Base-by-base conservation (phyloP, 2,888 invertebrate species). In the Lamellibrachia satsuma region DNA sequence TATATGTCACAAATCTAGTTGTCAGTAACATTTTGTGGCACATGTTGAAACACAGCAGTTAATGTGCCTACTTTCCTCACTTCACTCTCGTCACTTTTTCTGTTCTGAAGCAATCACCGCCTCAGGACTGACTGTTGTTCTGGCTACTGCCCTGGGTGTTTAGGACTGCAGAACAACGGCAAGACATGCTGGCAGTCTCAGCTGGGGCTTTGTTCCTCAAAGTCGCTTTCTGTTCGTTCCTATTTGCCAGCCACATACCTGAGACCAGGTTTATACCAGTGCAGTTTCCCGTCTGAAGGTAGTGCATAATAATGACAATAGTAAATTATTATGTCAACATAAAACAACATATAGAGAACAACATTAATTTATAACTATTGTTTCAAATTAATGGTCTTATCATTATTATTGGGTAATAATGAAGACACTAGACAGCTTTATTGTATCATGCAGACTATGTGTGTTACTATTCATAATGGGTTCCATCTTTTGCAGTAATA, bases 121-220 rank as follows among this genome's bases (percentile, higher is more conserved):
- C 22, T 22, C 1, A 6, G 22, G 75, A 4, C 22, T 75, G 75
- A 75, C 15, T 75, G 75, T 15, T 75, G 75, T 75, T 75, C n/a
- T 75, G 75, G 75, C 22, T 22, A n/a, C 15, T 75, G 75, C 75
- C 75, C 75, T 6, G 15, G 22, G 75, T n/a, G 22, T 75, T 75
- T 75, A 22, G 75, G n/a, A 75, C 75, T 22, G 22, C 0, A 6
- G 22, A 75, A 75, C 75, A 75, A 75, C 75, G 3, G n/a, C 75
- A 22, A 22, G 22, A 75, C 75, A 75, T 22, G 75, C 75, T 75
- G 75, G 15, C n/a, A n/a, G 22, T 75, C 75, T 22, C 75, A 75
- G 75, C 75, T 75, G 75, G 60, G 75, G 75, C 75, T 75, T 75
- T 75, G 75, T 75, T 75, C 75, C 22, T 11, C 75, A 75, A 75